These are phyloP conservation scores for Drosophila pallidifrons DNA, from an alignment of 1,140 invertebrate genomes.

Conservation along the genomic window DNA sequence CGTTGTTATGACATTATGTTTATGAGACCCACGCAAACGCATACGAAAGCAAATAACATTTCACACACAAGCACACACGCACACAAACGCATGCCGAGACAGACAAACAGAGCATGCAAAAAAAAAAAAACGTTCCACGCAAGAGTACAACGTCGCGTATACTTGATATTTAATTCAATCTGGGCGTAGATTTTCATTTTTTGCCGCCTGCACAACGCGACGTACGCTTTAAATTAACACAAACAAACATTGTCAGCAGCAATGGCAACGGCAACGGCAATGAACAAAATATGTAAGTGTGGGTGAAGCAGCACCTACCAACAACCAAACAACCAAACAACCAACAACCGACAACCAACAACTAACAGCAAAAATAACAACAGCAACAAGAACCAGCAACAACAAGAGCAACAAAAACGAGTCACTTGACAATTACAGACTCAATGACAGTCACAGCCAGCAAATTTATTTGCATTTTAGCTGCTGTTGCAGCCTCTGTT, in stretches of 20 bases:
- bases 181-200: constrained; percentile 70
- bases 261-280: constrained; percentile 33
- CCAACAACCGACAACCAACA: constrained; percentile 22
- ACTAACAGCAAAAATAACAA: background rate
- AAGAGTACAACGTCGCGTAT: constrained; percentile 55
- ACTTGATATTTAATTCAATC: constrained; percentile 80
- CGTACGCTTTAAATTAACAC: constrained; percentile 78
- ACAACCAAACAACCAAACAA: constrained; percentile 20
- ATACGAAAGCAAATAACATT: constrained; percentile 53
- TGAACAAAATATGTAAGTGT: background rate
- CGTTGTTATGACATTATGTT: constrained; percentile 45
- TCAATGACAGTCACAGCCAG: constrained; percentile 78
- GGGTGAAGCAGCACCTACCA: constrained; percentile 35
- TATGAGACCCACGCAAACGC: constrained; percentile 27
- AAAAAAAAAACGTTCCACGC: constrained; percentile 3
- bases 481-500: constrained; percentile 36
- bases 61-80: constrained; percentile 35
- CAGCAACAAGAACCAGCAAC: constrained; percentile 12
- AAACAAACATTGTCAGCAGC: constrained; percentile 74
- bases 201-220: constrained; percentile 43
- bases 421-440: constrained; percentile 79
- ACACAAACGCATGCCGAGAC: constrained; percentile 30
- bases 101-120: constrained; percentile 22
- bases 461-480: constrained; percentile 79
- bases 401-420: constrained; percentile 59